These are phyloP conservation scores for Machimus rusticus DNA, from an alignment of 2,888 invertebrate genomes.

Conservation along the genomic window DNA sequence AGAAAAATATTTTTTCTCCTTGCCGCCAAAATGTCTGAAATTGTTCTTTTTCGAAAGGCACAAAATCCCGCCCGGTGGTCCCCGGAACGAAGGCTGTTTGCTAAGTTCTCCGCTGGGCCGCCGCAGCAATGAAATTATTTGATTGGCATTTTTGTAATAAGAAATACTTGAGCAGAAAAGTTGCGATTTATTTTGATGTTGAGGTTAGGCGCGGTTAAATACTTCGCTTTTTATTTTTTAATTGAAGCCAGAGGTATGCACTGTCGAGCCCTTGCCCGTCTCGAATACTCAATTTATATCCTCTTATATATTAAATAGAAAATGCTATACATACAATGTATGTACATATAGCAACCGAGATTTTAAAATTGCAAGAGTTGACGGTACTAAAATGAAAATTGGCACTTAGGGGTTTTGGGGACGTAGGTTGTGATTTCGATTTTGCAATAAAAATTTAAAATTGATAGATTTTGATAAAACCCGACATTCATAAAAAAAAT, in stretches of 20 bases:
- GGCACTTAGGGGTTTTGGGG: background rate
- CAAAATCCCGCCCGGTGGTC: background rate
- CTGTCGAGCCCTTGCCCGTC: background rate
- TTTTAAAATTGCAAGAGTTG: too few species aligned
- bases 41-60: constrained; percentile 43
- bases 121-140: constrained; percentile 45
- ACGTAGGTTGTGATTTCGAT: too few species aligned
- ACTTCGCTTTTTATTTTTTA: constrained; percentile 18
- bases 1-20: constrained; percentile 32
- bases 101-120: constrained; percentile 10
- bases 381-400: background rate
- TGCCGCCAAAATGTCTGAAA: constrained; percentile 47
- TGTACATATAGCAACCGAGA: too few species aligned
- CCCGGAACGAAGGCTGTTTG: constrained; percentile 16
- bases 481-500: too few species aligned
- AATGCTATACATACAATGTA: too few species aligned
- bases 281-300: background rate
- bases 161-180: constrained; percentile 39
- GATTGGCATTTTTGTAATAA: constrained; percentile 45
- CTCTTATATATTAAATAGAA: too few species aligned
- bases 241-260: constrained; percentile 10
- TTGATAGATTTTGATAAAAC: too few species aligned
- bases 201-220: constrained; percentile 33
- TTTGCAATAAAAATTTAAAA: too few species aligned
- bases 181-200: constrained; percentile 40